phyloP scores from a whole-genome alignment of 2,797 vertebrate genomes.

The Falco concolor region DNA sequence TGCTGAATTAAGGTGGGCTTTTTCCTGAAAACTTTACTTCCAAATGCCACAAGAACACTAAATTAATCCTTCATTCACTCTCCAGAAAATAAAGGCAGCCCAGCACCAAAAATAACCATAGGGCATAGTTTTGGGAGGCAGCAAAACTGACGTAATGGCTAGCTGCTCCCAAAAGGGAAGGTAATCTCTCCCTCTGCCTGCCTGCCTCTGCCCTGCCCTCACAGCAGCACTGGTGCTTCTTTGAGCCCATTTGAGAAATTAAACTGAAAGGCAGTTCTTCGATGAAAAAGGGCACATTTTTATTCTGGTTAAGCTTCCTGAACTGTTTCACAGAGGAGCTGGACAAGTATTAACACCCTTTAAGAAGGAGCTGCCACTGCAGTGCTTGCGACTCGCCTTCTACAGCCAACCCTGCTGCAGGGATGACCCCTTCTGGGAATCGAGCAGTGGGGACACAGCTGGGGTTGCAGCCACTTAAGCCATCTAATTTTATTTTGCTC shows the following conservation, averaged over 20 bases:
- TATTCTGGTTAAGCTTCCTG: background rate
- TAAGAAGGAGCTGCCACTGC: background rate
- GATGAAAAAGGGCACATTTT: background rate
- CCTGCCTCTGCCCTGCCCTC: background rate
- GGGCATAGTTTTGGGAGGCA: constrained; percentile 24
- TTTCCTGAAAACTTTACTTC: background rate
- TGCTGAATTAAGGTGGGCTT: background rate
- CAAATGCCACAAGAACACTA: background rate
- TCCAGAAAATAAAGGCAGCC: constrained; percentile 32
- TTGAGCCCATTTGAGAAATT: background rate
- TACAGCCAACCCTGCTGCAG: background rate
- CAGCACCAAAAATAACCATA: constrained; percentile 25
- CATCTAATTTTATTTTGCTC: constrained; percentile 46
- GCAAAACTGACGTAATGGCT: background rate
- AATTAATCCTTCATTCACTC: constrained; percentile 10
- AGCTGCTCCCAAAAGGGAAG: constrained; percentile 5
- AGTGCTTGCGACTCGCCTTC: background rate
- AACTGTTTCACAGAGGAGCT: background rate
- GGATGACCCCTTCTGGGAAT: constrained; percentile 8
- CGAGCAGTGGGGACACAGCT: constrained; percentile 2
- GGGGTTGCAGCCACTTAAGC: constrained; percentile 29
- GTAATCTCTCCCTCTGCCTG: background rate
- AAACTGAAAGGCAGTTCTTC: background rate
- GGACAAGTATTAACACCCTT: background rate
- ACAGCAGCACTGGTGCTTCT: background rate